phyloP scores from a whole-genome alignment of 2,113 vertebrate genomes.

The Sula dactylatra region DNA sequence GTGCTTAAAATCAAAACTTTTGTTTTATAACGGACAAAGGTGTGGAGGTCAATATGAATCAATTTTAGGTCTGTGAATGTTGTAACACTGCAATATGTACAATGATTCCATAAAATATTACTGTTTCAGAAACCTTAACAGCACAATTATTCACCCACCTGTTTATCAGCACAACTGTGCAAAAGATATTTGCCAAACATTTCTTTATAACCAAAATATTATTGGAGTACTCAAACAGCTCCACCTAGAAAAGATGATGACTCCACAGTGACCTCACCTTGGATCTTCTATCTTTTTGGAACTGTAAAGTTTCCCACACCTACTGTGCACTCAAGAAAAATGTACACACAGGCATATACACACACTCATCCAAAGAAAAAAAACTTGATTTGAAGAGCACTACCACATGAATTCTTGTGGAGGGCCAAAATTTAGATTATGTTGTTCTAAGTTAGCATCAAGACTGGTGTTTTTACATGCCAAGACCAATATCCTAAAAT shows the following conservation, averaged over 20 bases:
- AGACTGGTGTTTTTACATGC: neutral
- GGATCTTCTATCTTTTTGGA: neutral
- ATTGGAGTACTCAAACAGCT: neutral
- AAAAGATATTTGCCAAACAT: neutral
- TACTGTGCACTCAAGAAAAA: neutral
- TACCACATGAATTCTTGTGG: neutral
- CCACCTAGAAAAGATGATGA: neutral
- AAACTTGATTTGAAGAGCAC: neutral
- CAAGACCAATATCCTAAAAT: neutral
- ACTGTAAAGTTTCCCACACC: neutral
- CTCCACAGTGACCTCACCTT: neutral
- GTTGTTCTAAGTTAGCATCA: neutral
- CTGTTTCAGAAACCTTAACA: neutral
- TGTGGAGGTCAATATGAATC: neutral
- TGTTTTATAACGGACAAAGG: neutral
- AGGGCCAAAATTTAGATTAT: neutral
- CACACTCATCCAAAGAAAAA: neutral
- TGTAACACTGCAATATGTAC: neutral
- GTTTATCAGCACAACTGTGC: neutral
- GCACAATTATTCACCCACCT: neutral
- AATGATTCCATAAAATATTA: neutral
- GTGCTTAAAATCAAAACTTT: neutral
- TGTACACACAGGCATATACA: accelerated
- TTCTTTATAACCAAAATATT: neutral
- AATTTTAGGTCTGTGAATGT: neutral